Base-by-base conservation (phyloP, 2,888 invertebrate species). In the Erynnis tages region DNA sequence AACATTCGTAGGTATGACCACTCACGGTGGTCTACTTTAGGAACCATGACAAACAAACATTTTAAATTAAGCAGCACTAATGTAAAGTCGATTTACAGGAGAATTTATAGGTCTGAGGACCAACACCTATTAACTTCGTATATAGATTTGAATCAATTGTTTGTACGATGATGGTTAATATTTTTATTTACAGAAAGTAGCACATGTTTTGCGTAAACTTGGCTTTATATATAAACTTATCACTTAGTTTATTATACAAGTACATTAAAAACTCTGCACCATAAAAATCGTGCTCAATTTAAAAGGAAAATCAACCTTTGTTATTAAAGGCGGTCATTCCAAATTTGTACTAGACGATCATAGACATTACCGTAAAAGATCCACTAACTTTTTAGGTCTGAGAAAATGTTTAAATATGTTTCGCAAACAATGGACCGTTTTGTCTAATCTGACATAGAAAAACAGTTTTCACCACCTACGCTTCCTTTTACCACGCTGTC, bases 1-100 rank as follows among this genome's bases (percentile, higher is more conserved):
- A 27, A 13, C 44, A 53, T 57, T 55, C 53, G 30, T 48, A 25
- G 17, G 40, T 32, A 19, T 14, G 21, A 30, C 40, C 37, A 23
- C 38, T 14, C 30, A 38, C 30, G n/a, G 29, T 38, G 47, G 17
- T 19, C 27, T 11, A 25, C 46, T 29, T 47, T n/a, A n/a, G n/a
- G n/a, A n/a, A n/a, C n/a, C n/a, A n/a, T n/a, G n/a, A n/a, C n/a
- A n/a, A n/a, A n/a, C n/a, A n/a, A n/a, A n/a, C n/a, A n/a, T n/a
- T n/a, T n/a, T n/a, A n/a, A n/a, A n/a, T n/a, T n/a, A n/a, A n/a
- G n/a, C n/a, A n/a, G n/a, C n/a, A n/a, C n/a, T n/a, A n/a, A n/a
- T n/a, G n/a, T n/a, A n/a, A n/a, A n/a, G n/a, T n/a, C n/a, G n/a
- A n/a, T n/a, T n/a, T n/a, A n/a, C n/a, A n/a, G n/a, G n/a, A n/a